Percentiles rank a stretch among this genome's conserved stretches.
phyloP scores from a whole-genome alignment of 2,113 vertebrate genomes.

The Eulemur macaco region DNA sequence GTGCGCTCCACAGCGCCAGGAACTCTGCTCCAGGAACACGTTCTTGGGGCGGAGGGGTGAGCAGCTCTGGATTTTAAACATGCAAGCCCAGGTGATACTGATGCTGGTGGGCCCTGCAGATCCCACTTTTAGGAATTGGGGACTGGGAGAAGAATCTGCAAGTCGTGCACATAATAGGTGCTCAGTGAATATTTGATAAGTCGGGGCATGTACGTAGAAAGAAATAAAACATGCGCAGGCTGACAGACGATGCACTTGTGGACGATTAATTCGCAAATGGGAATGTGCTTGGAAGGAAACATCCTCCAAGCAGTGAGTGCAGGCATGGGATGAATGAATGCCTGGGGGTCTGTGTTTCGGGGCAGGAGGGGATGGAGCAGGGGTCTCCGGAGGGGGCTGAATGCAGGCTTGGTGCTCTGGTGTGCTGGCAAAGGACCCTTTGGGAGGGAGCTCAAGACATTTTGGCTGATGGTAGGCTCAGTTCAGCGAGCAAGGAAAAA shows the following conservation, averaged over 20 bases:
- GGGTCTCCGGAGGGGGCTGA: neutral
- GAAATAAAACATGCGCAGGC: neutral
- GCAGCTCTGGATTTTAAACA: neutral
- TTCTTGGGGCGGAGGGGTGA: neutral
- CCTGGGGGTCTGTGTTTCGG: neutral
- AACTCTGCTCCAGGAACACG: fast-evolving
- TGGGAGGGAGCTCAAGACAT: neutral
- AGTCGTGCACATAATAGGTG: neutral
- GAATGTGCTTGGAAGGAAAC: fast-evolving
- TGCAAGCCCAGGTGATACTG: too few species aligned
- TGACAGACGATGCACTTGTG: fast-evolving
- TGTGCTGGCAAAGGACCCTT: neutral
- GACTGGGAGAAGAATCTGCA: neutral
- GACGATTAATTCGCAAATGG: neutral
- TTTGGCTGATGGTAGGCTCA: fast-evolving
- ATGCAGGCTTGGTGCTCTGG: fast-evolving
- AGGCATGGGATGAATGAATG: fast-evolving
- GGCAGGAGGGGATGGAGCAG: neutral
- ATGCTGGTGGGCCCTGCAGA: neutral
- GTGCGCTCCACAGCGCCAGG: fast-evolving
- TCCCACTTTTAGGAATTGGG: neutral
- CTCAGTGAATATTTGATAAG: neutral
- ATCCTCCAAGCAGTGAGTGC: fast-evolving
- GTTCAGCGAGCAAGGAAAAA: neutral
- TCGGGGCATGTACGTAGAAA: fast-evolving